Evolutionary conservation across 2,888 invertebrate species (phyloP), one percentile per base, ranked within the genome.

Genomic region (Brachyopa scutellaris): DNA sequence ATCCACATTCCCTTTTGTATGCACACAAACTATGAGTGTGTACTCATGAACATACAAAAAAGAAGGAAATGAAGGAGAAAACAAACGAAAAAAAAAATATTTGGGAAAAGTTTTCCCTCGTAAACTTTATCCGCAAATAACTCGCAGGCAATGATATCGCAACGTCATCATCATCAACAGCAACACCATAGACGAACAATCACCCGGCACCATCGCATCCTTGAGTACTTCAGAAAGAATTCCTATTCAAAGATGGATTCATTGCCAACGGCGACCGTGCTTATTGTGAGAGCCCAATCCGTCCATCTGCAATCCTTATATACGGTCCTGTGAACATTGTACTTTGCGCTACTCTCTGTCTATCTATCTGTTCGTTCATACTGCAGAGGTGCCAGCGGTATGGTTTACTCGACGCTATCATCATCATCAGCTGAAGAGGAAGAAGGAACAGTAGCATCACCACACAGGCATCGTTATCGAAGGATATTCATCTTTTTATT

Each of bases 401-500:
- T 26, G 21, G 2, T 7, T 19, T 47, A 36, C 51, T 38, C 36
- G 1, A 2, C 47, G 26, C 40, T 38, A 70, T 76, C 53, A 53
- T 64, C 45, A 55, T 66, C 66, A 59, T 59, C 59, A 47, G 17
- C 49, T 11, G 9, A 23, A 26, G 26, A 2, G 1, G 47, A 11
- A 9, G 1, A n/a, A n/a, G n/a, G n/a, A 9, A 21, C 38, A 51
- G 38, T 31, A 29, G 5, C 26, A 31, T 31, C 31, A 51, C n/a
- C n/a, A n/a, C n/a, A n/a, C n/a, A n/a, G n/a, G 19, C 59, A 47
- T 76, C 42, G 62, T 80, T 82, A 76, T 82, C 70, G 76, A 66
- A 31, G 64, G 70, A 77, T 82, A 82, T 82, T 82, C 77, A 72
- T 66, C 61, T 82, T 82, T 70, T 76, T 76, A 64, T 82, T 82